phyloP scores from a whole-genome alignment of 1,140 invertebrate genomes.

The Chelonus insularis region DNA sequence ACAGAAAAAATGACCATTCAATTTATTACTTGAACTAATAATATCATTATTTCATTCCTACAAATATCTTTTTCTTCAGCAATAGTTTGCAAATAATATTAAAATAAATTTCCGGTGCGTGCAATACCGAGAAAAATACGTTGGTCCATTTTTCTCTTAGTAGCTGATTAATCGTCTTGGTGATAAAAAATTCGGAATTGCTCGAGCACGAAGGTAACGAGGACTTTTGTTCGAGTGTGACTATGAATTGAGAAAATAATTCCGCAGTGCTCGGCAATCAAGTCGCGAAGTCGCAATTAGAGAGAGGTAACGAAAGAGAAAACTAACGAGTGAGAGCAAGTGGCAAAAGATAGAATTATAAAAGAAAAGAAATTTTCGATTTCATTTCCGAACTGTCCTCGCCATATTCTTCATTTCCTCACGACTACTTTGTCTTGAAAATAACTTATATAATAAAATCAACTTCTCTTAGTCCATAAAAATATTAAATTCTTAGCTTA shows the following conservation, averaged over 20 bases:
- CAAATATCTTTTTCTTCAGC: too few relatives aligned
- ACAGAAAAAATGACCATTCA: too few relatives aligned
- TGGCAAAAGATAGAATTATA: background rate
- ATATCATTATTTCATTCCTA: too few relatives aligned
- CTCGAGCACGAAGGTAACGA: conserved; percentile 11
- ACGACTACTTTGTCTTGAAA: background rate
- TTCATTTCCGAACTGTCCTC: background rate
- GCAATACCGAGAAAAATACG: background rate
- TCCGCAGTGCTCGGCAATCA: conserved; percentile 22
- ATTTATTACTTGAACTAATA: too few relatives aligned
- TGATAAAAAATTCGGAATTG: conserved; percentile 5
- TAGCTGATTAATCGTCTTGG: background rate
- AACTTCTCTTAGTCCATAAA: too few relatives aligned
- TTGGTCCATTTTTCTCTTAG: background rate
- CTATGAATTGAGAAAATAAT: conserved; percentile 27
- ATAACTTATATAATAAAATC: too few relatives aligned
- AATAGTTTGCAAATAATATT: too few relatives aligned
- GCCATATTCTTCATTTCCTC: conserved; percentile 15
- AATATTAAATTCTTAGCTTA: too few relatives aligned
- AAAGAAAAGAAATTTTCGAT: background rate
- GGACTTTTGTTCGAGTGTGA: conserved; percentile 17
- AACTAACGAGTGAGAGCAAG: conserved; percentile 1
- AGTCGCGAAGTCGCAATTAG: conserved; percentile 23
- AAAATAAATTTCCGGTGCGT: background rate
- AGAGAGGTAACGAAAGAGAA: conserved; percentile 8